Evolutionary conservation across 2,888 invertebrate genomes (phyloP).

Genomic region (Acrobasis repandana): DNA sequence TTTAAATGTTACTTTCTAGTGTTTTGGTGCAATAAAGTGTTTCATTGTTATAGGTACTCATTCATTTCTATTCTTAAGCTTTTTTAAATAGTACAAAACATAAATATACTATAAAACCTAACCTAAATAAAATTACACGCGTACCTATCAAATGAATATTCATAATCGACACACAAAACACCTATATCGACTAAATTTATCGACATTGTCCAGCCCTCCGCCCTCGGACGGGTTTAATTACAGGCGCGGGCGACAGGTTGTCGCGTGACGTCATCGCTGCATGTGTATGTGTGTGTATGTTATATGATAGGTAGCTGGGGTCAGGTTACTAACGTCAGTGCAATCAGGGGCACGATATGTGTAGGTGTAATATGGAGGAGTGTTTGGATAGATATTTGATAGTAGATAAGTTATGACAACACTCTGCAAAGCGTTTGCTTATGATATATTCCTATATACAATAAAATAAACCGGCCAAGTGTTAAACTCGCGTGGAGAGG

Average conservation of each 20-base stretch:
- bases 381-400: constrained; percentile 1
- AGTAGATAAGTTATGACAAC: neutral
- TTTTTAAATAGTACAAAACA: too few relatives aligned
- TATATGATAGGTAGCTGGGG: constrained; percentile 29
- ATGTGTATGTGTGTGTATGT: constrained; percentile 41
- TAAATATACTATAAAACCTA: too few relatives aligned
- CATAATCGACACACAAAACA: neutral
- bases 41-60: too few relatives aligned
- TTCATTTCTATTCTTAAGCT: too few relatives aligned
- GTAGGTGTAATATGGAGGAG: constrained; percentile 3
- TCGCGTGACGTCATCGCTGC: constrained; percentile 78
- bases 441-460: too few relatives aligned
- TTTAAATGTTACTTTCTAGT: too few relatives aligned
- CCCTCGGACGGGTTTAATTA: constrained; percentile 77
- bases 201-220: constrained; percentile 51
- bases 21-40: too few relatives aligned
- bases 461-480: too few relatives aligned
- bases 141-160: too few relatives aligned
- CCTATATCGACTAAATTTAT: constrained; percentile 32
- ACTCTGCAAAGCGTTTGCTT: neutral
- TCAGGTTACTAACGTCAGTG: constrained; percentile 20
- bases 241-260: constrained; percentile 81
- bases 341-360: constrained; percentile 16
- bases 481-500: too few relatives aligned
- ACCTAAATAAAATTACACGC: too few relatives aligned